phyloP scores from a whole-genome alignment of 2,888 invertebrate species.

The Dastarcus helophoroides region DNA sequence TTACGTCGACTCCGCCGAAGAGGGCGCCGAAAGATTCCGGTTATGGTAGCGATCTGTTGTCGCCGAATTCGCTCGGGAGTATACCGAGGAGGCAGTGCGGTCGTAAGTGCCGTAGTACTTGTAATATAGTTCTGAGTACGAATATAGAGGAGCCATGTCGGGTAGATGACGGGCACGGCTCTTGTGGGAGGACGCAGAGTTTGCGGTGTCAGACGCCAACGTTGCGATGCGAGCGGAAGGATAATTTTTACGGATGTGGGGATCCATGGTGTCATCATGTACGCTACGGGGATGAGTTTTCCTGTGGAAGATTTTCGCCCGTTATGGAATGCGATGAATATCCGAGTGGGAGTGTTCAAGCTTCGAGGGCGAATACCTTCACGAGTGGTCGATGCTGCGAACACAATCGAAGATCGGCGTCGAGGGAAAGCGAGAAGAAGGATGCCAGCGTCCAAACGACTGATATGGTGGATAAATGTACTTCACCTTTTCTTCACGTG shows the following conservation, averaged over 20 bases:
- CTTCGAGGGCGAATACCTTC: slow-evolving; percentile 28
- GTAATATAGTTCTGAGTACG: slow-evolving; percentile 52
- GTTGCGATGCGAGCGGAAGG: slow-evolving; percentile 21
- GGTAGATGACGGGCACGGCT: slow-evolving; percentile 16
- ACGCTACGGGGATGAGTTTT: slow-evolving; percentile 23
- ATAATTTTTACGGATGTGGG: slow-evolving; percentile 31
- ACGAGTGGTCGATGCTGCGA: slow-evolving; percentile 31
- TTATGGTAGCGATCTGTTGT: slow-evolving; percentile 44
- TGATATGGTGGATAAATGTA: slow-evolving; percentile 36
- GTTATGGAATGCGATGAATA: slow-evolving; percentile 38
- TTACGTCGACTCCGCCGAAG: slow-evolving; percentile 40
- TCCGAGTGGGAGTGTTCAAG: slow-evolving; percentile 17
- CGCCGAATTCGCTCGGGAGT: slow-evolving; percentile 32
- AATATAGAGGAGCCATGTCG: slow-evolving; percentile 31
- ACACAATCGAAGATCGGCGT: slow-evolving; percentile 19
- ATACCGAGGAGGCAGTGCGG: slow-evolving; percentile 35
- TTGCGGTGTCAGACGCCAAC: slow-evolving; percentile 35
- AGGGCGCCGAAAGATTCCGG: slow-evolving; percentile 26
- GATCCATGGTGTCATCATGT: slow-evolving; percentile 39
- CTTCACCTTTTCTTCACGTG: slow-evolving; percentile 30
- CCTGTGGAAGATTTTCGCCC: slow-evolving; percentile 28
- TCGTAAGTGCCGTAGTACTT: slow-evolving; percentile 52
- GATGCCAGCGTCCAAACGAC: slow-evolving; percentile 45
- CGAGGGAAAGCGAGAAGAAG: slow-evolving; percentile 23
- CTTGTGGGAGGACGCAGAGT: slow-evolving; percentile 34